Percentiles rank a stretch among this genome's conserved stretches.
Conservation (phyloP, 2,888 invertebrate genomes). For the Loripinus fragilis region DNA sequence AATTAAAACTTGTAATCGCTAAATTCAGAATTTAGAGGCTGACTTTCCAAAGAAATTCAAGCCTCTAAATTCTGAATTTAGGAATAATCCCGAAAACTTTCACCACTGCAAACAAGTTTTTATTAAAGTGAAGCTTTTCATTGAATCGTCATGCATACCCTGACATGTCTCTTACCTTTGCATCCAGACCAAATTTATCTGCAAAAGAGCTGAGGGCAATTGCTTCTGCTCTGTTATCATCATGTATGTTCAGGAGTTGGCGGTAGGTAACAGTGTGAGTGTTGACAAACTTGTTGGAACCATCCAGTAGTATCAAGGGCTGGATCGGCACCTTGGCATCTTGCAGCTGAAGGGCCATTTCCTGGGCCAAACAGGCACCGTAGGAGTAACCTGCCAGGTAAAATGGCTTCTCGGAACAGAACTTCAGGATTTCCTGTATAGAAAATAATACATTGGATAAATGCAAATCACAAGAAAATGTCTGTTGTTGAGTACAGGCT, state of each 20-base stretch:
- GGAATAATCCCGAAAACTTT: too few species aligned
- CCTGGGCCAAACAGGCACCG: slow-evolving; percentile 96
- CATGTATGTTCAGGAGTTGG: slow-evolving; percentile 65
- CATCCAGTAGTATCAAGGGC: slow-evolving; percentile 92
- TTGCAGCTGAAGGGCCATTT: slow-evolving; percentile 95
- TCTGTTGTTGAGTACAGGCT: too few species aligned
- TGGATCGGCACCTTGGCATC: slow-evolving; percentile 6
- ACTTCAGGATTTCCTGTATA: neutral
- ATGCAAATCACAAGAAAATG: too few species aligned
- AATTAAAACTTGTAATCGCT: too few species aligned
- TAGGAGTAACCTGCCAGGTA: slow-evolving; percentile 97
- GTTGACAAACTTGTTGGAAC: slow-evolving; percentile 86
- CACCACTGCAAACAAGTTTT: too few species aligned
- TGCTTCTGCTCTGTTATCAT: slow-evolving; percentile 71
- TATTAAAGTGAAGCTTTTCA: too few species aligned
- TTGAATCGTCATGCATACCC: too few species aligned
- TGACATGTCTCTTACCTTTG: too few species aligned
- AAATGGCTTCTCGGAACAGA: slow-evolving; percentile 86
- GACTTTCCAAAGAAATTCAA: too few species aligned
- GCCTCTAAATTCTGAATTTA: too few species aligned
- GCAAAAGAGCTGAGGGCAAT: slow-evolving; percentile 77
- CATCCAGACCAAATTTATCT: slow-evolving; percentile 70
- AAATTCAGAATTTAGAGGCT: too few species aligned
- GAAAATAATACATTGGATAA: too few species aligned
- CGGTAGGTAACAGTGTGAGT: slow-evolving; percentile 82